Conservation (phyloP, 2,888 invertebrate genomes). For the Gortyna flavago region DNA sequence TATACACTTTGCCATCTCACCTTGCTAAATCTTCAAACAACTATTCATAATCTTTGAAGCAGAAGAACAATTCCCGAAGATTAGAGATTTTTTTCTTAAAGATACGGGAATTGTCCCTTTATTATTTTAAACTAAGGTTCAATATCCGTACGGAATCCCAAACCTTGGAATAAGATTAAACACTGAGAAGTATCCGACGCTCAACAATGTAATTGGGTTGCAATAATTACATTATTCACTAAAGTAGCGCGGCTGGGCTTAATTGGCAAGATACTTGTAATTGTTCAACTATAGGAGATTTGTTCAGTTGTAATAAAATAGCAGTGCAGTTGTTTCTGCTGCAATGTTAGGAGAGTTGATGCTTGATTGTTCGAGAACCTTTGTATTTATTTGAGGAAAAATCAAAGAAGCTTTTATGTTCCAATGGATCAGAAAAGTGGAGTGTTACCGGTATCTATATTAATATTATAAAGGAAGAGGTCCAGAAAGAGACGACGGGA, state of each 20-base stretch:
- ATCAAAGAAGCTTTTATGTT: background rate
- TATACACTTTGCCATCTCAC: background rate
- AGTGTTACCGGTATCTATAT: background rate
- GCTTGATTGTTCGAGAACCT: background rate
- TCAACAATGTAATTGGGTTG: conserved; percentile 61
- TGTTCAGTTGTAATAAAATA: conserved; percentile 18
- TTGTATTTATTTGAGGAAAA: background rate
- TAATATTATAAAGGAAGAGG: too few species aligned
- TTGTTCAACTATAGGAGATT: conserved; percentile 43
- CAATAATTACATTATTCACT: conserved; percentile 61
- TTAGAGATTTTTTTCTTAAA: too few species aligned
- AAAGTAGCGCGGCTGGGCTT: conserved; percentile 45
- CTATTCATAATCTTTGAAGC: background rate
- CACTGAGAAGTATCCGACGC: conserved; percentile 57
- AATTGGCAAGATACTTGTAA: conserved; percentile 55
- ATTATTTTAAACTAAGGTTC: background rate
- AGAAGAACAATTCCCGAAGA: background rate
- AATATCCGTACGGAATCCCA: conserved; percentile 24
- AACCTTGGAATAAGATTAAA: conserved; percentile 58
- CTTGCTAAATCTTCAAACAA: background rate
- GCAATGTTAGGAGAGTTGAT: background rate
- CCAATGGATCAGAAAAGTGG: background rate
- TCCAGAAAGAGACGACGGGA: too few species aligned
- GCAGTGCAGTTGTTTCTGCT: conserved; percentile 1
- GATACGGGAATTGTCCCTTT: too few species aligned